These are phyloP conservation scores for Ochotona curzoniae DNA, from an alignment of 2,113 vertebrate species.

Conservation along the genomic window DNA sequence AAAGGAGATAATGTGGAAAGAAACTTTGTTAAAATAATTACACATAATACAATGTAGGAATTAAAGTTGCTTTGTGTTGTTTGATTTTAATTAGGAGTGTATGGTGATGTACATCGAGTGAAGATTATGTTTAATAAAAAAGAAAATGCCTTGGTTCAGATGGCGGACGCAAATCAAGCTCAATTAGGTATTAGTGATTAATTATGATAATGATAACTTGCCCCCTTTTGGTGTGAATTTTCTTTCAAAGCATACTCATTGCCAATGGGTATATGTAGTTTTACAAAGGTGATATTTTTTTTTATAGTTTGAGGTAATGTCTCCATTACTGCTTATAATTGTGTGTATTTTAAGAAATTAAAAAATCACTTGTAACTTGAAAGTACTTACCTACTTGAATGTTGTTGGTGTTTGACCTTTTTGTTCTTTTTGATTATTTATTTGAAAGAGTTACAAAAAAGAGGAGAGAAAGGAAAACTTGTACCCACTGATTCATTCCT, in stretches of 20 bases:
- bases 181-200: conserved; percentile 87
- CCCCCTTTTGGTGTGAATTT: background rate
- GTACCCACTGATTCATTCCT: too few relatives aligned
- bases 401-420: conserved; percentile 44
- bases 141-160: conserved; percentile 92
- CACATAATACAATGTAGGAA: background rate
- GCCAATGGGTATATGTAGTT: background rate
- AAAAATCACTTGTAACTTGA: conserved; percentile 31
- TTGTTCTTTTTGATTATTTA: background rate
- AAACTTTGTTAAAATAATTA: conserved; percentile 46
- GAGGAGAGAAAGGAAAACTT: too few relatives aligned
- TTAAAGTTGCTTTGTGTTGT: conserved; percentile 59
- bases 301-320: background rate
- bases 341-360: background rate
- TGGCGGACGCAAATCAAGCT: conserved; percentile 92
- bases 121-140: conserved; percentile 94
- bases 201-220: background rate
- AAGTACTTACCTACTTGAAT: conserved; percentile 54
- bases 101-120: conserved; percentile 92
- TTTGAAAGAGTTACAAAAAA: too few relatives aligned
- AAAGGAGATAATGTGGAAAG: background rate
- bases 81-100: conserved; percentile 87
- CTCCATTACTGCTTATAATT: conserved; percentile 38
- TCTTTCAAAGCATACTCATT: background rate
- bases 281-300: too few relatives aligned